Percentiles rank a stretch among this genome's conserved stretches.
These are phyloP conservation scores for Ormyrus thymus DNA, from an alignment of 2,888 invertebrate genomes.

Conservation along the genomic window DNA sequence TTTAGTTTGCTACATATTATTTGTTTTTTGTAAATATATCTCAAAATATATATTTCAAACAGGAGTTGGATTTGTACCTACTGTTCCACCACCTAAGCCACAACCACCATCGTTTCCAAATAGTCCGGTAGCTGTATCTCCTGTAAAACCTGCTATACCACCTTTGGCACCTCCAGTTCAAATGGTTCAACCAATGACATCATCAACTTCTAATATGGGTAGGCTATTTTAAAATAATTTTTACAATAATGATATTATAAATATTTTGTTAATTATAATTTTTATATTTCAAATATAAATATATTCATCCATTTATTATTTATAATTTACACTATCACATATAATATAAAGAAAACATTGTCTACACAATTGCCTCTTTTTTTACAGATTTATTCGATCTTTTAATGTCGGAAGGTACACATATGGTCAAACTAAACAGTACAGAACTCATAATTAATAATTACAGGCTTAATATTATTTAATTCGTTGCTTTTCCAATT, in stretches of 20 bases:
- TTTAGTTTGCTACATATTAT: slow-evolving; percentile 16
- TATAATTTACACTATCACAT: slow-evolving; percentile 17
- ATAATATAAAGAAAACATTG: slow-evolving; percentile 17
- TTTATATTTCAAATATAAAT: neutral
- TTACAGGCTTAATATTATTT: slow-evolving; percentile 44
- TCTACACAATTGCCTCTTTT: slow-evolving; percentile 59
- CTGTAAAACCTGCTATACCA: slow-evolving; percentile 59
- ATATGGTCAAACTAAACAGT: slow-evolving; percentile 41
- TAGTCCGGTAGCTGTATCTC: slow-evolving; percentile 68
- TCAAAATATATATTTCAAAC: slow-evolving; percentile 26
- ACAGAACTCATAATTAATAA: slow-evolving; percentile 30
- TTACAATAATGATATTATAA: neutral
- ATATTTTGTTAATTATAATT: neutral
- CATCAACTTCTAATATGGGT: slow-evolving; percentile 66
- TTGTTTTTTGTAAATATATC: neutral
- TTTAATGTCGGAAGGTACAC: slow-evolving; percentile 68
- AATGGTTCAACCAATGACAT: slow-evolving; percentile 61
- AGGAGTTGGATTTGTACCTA: slow-evolving; percentile 69
- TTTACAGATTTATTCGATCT: slow-evolving; percentile 72
- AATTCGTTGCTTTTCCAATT: slow-evolving; percentile 35
- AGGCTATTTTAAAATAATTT: slow-evolving; percentile 45
- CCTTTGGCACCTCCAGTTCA: slow-evolving; percentile 61
- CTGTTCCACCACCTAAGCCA: slow-evolving; percentile 73
- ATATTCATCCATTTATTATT: slow-evolving; percentile 15
- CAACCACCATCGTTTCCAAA: slow-evolving; percentile 76